A percentile compares a stretch with the other conserved stretches of the same genome.
Conservation (phyloP, 2,888 invertebrate genomes). For the Drosophila picticornis region DNA sequence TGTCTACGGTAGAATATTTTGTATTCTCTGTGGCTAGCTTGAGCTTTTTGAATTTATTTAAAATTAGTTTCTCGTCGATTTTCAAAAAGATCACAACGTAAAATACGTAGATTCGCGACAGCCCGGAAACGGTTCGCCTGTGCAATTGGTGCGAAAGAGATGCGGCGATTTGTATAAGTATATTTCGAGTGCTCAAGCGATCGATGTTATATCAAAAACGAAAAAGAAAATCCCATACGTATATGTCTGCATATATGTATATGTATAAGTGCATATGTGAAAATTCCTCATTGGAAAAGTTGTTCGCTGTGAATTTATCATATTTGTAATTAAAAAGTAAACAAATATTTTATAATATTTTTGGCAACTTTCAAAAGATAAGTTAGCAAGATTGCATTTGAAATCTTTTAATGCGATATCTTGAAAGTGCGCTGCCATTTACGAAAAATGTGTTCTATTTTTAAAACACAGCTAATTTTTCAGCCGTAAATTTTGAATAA, state of each 20-base stretch:
- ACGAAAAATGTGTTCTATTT: slow-evolving; percentile 81
- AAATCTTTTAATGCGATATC: slow-evolving; percentile 41
- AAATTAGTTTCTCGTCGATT: slow-evolving; percentile 80
- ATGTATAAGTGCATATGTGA: slow-evolving; percentile 57
- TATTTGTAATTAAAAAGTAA: slow-evolving; percentile 65
- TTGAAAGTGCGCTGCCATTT: slow-evolving; percentile 74
- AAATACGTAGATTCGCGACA: slow-evolving; percentile 30
- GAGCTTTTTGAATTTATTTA: slow-evolving; percentile 67
- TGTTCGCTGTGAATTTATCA: slow-evolving; percentile 30
- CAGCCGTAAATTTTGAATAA: slow-evolving; percentile 59
- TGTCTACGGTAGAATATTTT: slow-evolving; percentile 24
- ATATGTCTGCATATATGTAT: slow-evolving; percentile 24
- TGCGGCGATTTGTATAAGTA: slow-evolving; percentile 74
- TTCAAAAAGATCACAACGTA: slow-evolving; percentile 69
- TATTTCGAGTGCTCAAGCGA: slow-evolving; percentile 73
- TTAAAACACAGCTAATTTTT: slow-evolving; percentile 83
- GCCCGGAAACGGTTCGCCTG: slow-evolving; percentile 42
- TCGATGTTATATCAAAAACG: slow-evolving; percentile 70
- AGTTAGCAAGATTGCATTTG: slow-evolving; percentile 59
- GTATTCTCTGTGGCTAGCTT: slow-evolving; percentile 45
- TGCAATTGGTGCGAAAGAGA: slow-evolving; percentile 79
- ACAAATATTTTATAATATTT: slow-evolving; percentile 54
- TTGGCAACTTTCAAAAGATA: slow-evolving; percentile 23
- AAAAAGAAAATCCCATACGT: slow-evolving; percentile 45
- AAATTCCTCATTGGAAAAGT: slow-evolving; percentile 57